Conservation (phyloP, 2,797 vertebrate genomes). For the Rachycentron canadum region DNA sequence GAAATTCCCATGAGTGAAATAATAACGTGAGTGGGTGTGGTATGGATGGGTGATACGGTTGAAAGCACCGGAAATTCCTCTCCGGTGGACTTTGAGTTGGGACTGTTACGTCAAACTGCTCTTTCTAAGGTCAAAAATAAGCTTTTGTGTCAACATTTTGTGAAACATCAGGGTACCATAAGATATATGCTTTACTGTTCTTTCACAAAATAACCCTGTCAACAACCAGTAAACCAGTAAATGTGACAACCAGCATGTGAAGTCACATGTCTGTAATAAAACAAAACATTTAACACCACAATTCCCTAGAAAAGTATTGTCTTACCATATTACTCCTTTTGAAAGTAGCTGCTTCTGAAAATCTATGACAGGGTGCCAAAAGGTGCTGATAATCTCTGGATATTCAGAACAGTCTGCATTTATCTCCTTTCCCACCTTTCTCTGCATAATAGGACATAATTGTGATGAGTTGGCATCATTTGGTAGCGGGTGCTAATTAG, state of each 20-base stretch:
- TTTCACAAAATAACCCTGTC: too few species aligned
- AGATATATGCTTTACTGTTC: not conserved
- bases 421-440: not conserved
- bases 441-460: not conserved
- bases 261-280: not conserved
- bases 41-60: not conserved
- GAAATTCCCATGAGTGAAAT: too few species aligned
- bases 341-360: too few species aligned
- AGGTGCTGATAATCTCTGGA: not conserved
- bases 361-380: not conserved
- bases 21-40: too few species aligned
- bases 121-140: too few species aligned
- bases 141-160: too few species aligned
- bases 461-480: not conserved
- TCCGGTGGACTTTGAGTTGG: not conserved
- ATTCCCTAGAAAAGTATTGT: not conserved
- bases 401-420: not conserved
- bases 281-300: not conserved
- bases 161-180: not conserved
- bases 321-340: not conserved
- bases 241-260: not conserved
- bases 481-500: constrained; percentile 2
- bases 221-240: too few species aligned
- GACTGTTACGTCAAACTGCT: not conserved
- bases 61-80: not conserved